phyloP scores from a whole-genome alignment of 2,888 invertebrate species.

The Caenorhabditis sp. region DNA sequence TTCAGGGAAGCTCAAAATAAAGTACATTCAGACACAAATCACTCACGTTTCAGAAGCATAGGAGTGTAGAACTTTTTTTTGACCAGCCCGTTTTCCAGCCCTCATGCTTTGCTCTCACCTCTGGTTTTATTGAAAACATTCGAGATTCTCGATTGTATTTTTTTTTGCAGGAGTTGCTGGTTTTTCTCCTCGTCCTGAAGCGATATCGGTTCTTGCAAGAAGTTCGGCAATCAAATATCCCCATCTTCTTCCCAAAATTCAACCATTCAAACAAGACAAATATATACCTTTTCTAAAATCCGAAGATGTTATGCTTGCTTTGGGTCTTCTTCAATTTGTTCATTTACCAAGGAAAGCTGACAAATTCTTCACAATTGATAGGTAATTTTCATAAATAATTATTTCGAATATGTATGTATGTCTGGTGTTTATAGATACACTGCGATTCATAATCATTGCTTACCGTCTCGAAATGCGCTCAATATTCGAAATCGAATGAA shows the following conservation, averaged over 20 bases:
- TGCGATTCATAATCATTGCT: conserved; percentile 16
- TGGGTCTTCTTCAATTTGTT: conserved; percentile 26
- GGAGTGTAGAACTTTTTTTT: too few relatives aligned
- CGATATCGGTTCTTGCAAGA: conserved; percentile 9
- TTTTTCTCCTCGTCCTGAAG: conserved; percentile 22
- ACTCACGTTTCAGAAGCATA: too few relatives aligned
- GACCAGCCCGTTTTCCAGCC: too few relatives aligned
- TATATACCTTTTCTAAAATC: conserved; percentile 7
- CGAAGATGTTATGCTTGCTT: conserved; percentile 26
- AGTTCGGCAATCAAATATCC: conserved; percentile 28
- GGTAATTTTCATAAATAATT: neutral
- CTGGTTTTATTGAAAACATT: too few relatives aligned
- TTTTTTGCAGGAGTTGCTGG: conserved; percentile 1
- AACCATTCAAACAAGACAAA: conserved; percentile 1
- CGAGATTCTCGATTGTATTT: too few relatives aligned
- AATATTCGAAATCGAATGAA: conserved; percentile 28
- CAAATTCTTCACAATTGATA: neutral
- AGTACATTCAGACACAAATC: too few relatives aligned
- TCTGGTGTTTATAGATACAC: conserved; percentile 15
- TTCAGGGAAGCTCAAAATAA: too few relatives aligned
- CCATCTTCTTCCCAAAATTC: conserved; percentile 15
- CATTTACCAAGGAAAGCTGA: conserved; percentile 23
- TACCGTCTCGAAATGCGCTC: conserved; percentile 14
- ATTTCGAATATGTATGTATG: neutral
- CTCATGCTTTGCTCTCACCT: too few relatives aligned